Evolutionary conservation across 2,113 vertebrate genomes (phyloP), one percentile per base, ranked within the genome.

Genomic region (Microcebus tavaratra): DNA sequence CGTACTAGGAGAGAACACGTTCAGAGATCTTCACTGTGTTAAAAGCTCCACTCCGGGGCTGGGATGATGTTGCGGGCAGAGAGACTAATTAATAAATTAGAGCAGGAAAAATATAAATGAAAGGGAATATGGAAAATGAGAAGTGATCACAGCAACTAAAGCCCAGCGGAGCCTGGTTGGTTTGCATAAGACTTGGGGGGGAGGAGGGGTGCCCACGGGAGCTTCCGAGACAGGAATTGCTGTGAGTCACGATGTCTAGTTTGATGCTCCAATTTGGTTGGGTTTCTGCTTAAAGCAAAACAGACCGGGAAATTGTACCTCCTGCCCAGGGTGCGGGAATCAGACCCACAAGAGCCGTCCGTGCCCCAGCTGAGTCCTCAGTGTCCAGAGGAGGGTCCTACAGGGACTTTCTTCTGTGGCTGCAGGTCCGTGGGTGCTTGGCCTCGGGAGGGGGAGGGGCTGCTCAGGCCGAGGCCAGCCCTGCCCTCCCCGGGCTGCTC

Each of bases 201-300:
- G 10, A 4, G 1, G 8, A 14, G 10, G 10, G 14, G 12, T 8
- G 3, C 80, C 42, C 67, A 7, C 0, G 0, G 76, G 63, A 48
- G 31, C 50, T 59, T 50, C 42, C 6, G 2, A 3, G 55, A 15
- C 23, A 5, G 13, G 72, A 53, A 17, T 42, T 8, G 53, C 65
- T 6, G 25, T 12, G 0, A 18, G 8, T 42, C 29, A n/a, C 2
- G 1, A 17, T n/a, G 67, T 86, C 39, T 55, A 72, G 53, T 5
- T 8, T 34, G 36, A 34, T 25, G 14, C n/a, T 15, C 5, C 18
- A 15, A 27, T 34, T 36, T 5, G 65, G 34, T 82, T 27, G 67
- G 21, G 45, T 36, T 81, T 72, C 55, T 42, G 42, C 55, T 81
- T 63, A 6, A 63, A 39, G 59, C 5, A 18, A 39, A 73, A 36